Conservation (phyloP, 1,140 invertebrate species). For the Harpegnathos saltator region DNA sequence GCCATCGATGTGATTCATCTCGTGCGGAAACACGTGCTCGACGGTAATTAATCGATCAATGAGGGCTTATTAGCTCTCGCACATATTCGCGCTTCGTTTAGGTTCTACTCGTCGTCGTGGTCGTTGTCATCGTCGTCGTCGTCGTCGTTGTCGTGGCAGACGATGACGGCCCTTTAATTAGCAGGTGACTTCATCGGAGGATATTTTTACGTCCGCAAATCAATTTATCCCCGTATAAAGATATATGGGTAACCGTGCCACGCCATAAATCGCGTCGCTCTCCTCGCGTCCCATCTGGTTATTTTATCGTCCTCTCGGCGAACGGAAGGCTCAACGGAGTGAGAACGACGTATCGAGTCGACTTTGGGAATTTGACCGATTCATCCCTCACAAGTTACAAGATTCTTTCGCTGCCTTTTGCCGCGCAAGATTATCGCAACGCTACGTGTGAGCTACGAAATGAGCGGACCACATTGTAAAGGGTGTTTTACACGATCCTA, state of each 20-base stretch:
- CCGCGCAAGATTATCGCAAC: no score
- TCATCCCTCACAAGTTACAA: no score
- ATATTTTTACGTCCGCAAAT: conserved; percentile 57
- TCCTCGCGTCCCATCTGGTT: background rate
- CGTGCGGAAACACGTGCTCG: conserved; percentile 56
- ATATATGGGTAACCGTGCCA: conserved; percentile 60
- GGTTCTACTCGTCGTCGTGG: conserved; percentile 8
- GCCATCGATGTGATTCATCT: conserved; percentile 49
- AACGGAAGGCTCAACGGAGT: background rate
- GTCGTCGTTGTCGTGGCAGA: conserved; percentile 3
- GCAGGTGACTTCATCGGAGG: conserved; percentile 40
- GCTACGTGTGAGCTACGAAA: no score
- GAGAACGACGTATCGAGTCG: background rate
- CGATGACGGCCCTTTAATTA: conserved; percentile 58
- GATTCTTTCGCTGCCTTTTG: no score
- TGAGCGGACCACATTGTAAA: no score
- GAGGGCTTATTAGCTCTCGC: conserved; percentile 47
- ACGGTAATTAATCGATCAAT: conserved; percentile 56
- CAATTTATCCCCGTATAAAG: conserved; percentile 51
- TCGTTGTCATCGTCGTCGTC: no score
- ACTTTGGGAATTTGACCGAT: background rate
- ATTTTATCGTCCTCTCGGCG: conserved; percentile 16
- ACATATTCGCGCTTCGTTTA: conserved; percentile 48
- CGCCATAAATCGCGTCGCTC: conserved; percentile 35
- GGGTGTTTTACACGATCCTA: no score